Evolutionary conservation across 2,888 invertebrate genomes (phyloP).

Genomic region (Rhagonycha lutea): DNA sequence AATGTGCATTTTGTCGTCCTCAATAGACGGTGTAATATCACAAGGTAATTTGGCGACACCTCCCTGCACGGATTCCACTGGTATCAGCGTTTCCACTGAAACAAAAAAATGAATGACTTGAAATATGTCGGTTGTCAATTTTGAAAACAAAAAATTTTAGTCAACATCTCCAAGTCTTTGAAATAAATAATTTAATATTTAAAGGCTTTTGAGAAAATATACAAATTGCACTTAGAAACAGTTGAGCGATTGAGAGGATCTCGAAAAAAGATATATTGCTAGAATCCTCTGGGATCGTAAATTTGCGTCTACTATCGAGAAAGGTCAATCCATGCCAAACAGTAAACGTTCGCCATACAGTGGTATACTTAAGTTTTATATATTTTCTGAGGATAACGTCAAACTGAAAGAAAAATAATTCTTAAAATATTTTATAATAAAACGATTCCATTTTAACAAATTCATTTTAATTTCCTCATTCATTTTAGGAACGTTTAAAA

Average conservation of each 20-base stretch:
- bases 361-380: neutral
- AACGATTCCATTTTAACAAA: neutral
- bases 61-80: slow-evolving; percentile 63
- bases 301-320: slow-evolving; percentile 18
- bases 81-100: slow-evolving; percentile 49
- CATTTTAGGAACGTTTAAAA: neutral
- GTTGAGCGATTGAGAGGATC: slow-evolving; percentile 11
- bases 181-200: slow-evolving; percentile 6
- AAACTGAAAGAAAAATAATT: neutral
- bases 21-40: slow-evolving; percentile 61
- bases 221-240: slow-evolving; percentile 1
- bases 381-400: neutral
- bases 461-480: neutral
- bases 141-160: neutral
- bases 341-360: neutral
- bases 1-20: slow-evolving; percentile 63
- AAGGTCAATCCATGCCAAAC: slow-evolving; percentile 1
- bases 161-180: neutral
- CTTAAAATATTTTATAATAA: neutral
- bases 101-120: slow-evolving; percentile 28
- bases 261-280: slow-evolving; percentile 21
- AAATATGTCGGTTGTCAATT: neutral
- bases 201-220: slow-evolving; percentile 7
- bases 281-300: slow-evolving; percentile 23
- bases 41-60: slow-evolving; percentile 64